These are phyloP conservation scores for Lasioglossum zephyrum DNA, from an alignment of 2,888 invertebrate genomes.

Conservation along the genomic window DNA sequence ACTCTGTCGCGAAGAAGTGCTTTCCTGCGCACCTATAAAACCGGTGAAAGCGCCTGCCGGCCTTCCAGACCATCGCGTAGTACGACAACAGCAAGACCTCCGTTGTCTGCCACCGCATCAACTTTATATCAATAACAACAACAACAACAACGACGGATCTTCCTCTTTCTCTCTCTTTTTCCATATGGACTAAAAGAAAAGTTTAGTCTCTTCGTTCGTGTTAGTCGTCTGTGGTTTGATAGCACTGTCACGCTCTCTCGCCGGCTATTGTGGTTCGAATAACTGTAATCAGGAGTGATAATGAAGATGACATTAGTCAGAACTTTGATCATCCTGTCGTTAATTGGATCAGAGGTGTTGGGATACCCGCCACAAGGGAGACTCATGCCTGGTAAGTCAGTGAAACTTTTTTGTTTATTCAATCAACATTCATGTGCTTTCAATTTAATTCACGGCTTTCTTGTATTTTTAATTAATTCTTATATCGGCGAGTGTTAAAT, in stretches of 20 bases:
- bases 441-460: not conserved
- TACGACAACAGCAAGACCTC: slow-evolving; percentile 81
- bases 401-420: not conserved
- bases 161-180: not conserved
- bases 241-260: not conserved
- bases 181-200: slow-evolving; percentile 7
- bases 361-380: slow-evolving; percentile 81
- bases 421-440: not conserved
- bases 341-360: slow-evolving; percentile 75
- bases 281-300: slow-evolving; percentile 69
- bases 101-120: slow-evolving; percentile 56
- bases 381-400: slow-evolving; percentile 78
- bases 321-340: slow-evolving; percentile 65
- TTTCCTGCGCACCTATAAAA: slow-evolving; percentile 82
- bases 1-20: slow-evolving; percentile 76
- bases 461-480: not conserved
- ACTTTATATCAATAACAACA: slow-evolving; percentile 18
- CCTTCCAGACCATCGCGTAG: slow-evolving; percentile 83
- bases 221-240: slow-evolving; percentile 13
- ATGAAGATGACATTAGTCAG: slow-evolving; percentile 68
- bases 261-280: slow-evolving; percentile 59
- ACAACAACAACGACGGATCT: slow-evolving; percentile 30
- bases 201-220: slow-evolving; percentile 5
- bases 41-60: slow-evolving; percentile 83
- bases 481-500: not conserved